Evolutionary conservation across 1,140 invertebrate genomes (phyloP).

Genomic region (Sminthurides bifidus): DNA sequence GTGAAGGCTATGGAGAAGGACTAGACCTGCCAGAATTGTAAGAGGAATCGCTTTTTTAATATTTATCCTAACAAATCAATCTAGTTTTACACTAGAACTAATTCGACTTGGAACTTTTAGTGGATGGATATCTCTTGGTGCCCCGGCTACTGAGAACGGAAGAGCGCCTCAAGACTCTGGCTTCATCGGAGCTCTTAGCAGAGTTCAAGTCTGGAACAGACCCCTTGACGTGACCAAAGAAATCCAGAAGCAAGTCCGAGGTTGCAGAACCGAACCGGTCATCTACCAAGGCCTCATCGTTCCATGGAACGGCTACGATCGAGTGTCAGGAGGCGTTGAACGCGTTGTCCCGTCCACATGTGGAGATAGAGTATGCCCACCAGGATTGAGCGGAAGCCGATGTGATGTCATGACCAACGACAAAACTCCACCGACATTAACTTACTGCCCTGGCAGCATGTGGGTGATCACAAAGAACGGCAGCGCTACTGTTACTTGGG

Average conservation of each 20-base stretch:
- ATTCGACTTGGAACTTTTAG: slow-evolving; percentile 38
- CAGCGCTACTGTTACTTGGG: slow-evolving; percentile 84
- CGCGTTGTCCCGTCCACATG: slow-evolving; percentile 80
- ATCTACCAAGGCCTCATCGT: slow-evolving; percentile 71
- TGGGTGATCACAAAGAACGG: slow-evolving; percentile 89
- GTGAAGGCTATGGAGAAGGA: slow-evolving; percentile 69
- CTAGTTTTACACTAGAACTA: not conserved
- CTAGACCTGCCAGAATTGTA: slow-evolving; percentile 65
- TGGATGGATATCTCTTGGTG: slow-evolving; percentile 83
- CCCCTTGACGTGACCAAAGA: slow-evolving; percentile 81
- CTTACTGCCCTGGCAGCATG: slow-evolving; percentile 81
- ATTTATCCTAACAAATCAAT: not conserved
- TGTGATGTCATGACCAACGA: slow-evolving; percentile 74
- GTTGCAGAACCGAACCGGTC: slow-evolving; percentile 82
- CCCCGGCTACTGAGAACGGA: slow-evolving; percentile 52
- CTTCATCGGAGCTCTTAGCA: slow-evolving; percentile 88
- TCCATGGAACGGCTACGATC: slow-evolving; percentile 87
- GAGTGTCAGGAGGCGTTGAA: slow-evolving; percentile 76
- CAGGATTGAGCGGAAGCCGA: slow-evolving; percentile 68
- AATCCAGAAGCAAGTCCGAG: slow-evolving; percentile 75
- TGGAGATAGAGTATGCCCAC: slow-evolving; percentile 71
- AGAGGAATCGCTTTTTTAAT: slow-evolving; percentile 37
- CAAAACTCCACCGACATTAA: slow-evolving; percentile 70
- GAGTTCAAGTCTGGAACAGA: slow-evolving; percentile 87
- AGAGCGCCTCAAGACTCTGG: slow-evolving; percentile 66